Base-by-base conservation (phyloP, 1,140 invertebrate species). In the Andrena cerasifolii region DNA sequence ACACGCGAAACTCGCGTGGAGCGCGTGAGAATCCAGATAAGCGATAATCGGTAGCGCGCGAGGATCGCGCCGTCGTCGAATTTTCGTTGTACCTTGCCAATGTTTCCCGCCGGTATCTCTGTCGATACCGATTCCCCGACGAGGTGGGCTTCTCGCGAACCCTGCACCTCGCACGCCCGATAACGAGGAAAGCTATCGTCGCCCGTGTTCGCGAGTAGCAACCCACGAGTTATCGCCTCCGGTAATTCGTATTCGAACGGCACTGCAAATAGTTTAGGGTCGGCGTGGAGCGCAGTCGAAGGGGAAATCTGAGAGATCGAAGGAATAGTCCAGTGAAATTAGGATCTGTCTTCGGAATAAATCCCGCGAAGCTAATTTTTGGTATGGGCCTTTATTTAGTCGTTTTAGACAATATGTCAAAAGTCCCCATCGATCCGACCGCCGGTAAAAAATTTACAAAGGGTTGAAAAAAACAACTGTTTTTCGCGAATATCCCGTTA, bases 1-100 rank as follows among this genome's bases (percentile, higher is more conserved):
- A 66, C 40, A 49, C 49, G 21, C 36, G 36, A 24, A 47, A 62
- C 77, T 78, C 82, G 66, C 80, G 82, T 84, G 75, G 77, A 70
- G 31, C 31, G 70, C 40, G 45, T 40, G 58, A 63, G 73, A 83
- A 67, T 75, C 78, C 66, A 40, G 78, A 66, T 77, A 77, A 65
- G 14, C 16, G 56, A 28, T 31, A 47, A 78, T 83, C 43, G 26
- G n/a, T n/a, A n/a, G n/a, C n/a, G n/a, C 62, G 54, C 3, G 47
- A 10, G 49, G 26, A 61, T 45, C 63, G 18, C 1, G 12, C 0
- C 40, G n/a, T 18, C 18, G 3, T n/a, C 4, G 24, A 53, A 45
- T 70, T 21, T 40, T n/a, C 28, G 10, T 21, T 49, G 66, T 26
- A 31, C 31, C 33, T 70, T 56, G 36, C 14, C 21, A 5, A 14